Conservation (phyloP, 2,113 vertebrate species). For the Anas platyrhynchos region DNA sequence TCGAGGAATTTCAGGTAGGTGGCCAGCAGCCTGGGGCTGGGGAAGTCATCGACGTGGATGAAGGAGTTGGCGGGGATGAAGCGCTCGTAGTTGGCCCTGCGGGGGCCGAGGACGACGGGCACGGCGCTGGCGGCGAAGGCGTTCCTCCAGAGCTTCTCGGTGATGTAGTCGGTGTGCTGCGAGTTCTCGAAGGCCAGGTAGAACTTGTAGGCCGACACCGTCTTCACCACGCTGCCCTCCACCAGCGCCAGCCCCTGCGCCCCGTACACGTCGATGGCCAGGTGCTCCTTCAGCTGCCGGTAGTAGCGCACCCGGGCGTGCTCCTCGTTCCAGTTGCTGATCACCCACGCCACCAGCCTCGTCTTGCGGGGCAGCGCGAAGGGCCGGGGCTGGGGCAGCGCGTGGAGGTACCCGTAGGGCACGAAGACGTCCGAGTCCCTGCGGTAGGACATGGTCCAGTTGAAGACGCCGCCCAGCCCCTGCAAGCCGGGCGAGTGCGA, state of each 20-base stretch:
- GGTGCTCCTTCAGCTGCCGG: constrained; percentile 75
- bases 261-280: constrained; percentile 88
- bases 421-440: constrained; percentile 87
- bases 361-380: constrained; percentile 73
- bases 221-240: constrained; percentile 71
- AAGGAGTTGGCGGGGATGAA: constrained; percentile 89
- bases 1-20: constrained; percentile 86
- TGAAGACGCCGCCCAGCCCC: constrained; percentile 79
- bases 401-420: constrained; percentile 87
- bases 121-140: constrained; percentile 84
- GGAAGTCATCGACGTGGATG: constrained; percentile 93
- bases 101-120: constrained; percentile 89
- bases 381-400: neutral
- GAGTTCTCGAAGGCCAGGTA: constrained; percentile 97
- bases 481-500: constrained; percentile 77
- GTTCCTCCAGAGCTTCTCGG: constrained; percentile 94
- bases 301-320: constrained; percentile 87
- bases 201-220: constrained; percentile 87
- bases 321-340: constrained; percentile 90
- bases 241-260: constrained; percentile 67
- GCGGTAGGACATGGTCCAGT: constrained; percentile 90
- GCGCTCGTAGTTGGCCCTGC: constrained; percentile 89
- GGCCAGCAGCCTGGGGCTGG: constrained; percentile 80
- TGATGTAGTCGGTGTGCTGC: constrained; percentile 92
- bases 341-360: constrained; percentile 88